Conservation (phyloP, 1,140 invertebrate species). For the Bemisia tabaci region DNA sequence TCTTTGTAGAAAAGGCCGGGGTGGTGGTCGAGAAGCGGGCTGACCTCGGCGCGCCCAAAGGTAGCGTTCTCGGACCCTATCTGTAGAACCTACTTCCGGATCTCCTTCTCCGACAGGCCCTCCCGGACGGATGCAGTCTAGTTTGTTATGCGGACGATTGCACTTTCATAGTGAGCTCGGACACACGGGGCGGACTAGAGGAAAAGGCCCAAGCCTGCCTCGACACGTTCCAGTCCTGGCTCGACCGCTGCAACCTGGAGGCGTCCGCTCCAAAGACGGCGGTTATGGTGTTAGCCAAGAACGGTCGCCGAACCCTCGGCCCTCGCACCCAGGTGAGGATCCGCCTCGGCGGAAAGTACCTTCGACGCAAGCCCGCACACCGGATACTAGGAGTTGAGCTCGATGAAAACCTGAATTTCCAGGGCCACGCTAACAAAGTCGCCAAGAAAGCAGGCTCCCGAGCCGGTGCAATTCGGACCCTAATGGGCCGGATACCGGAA, state of each 20-base stretch:
- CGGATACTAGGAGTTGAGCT: not conserved
- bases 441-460: not conserved
- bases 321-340: no score
- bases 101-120: not conserved
- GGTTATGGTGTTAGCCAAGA: not conserved
- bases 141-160: not conserved
- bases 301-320: no score
- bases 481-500: not conserved
- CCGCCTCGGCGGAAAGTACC: no score
- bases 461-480: not conserved
- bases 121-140: not conserved
- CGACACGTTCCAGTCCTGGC: not conserved
- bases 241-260: not conserved
- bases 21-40: no score
- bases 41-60: not conserved
- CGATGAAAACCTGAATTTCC: not conserved
- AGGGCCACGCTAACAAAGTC: not conserved
- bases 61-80: not conserved
- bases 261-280: not conserved
- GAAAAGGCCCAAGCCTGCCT: not conserved
- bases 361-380: not conserved
- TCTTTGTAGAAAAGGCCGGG: no score
- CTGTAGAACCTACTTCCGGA: constrained; percentile 2
- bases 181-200: not conserved
- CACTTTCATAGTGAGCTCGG: not conserved